These are phyloP conservation scores for Drosophila sp. DNA, from an alignment of 1,140 invertebrate genomes.

Conservation along the genomic window DNA sequence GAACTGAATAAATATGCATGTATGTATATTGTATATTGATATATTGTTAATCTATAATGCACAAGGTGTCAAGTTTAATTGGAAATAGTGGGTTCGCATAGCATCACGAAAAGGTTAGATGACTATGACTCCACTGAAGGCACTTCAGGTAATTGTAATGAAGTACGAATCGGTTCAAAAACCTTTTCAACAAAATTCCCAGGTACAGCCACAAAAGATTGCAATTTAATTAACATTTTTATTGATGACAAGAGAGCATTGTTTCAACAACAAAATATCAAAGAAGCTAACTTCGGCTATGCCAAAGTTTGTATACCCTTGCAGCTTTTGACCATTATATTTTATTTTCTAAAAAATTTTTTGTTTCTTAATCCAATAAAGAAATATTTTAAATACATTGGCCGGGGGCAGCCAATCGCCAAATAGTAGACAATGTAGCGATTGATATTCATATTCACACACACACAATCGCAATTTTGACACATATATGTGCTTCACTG, in stretches of 20 bases:
- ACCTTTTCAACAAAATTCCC: conserved; percentile 43
- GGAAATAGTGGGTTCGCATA: conserved; percentile 48
- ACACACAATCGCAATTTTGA: too few species aligned
- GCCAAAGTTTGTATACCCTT: too few species aligned
- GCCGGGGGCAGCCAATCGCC: too few species aligned
- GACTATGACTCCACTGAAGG: background rate
- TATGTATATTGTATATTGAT: conserved; percentile 1
- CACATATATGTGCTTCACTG: too few species aligned
- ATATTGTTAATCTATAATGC: conserved; percentile 32
- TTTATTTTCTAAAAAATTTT: too few species aligned
- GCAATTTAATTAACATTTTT: conserved; percentile 69
- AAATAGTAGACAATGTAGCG: too few species aligned
- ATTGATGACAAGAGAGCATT: conserved; percentile 56
- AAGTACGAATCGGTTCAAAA: conserved; percentile 54
- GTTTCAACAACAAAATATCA: conserved; percentile 10
- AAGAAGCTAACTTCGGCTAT: too few species aligned
- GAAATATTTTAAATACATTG: too few species aligned
- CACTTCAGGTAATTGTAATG: background rate
- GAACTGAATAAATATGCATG: conserved; percentile 44
- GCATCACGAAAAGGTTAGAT: conserved; percentile 34
- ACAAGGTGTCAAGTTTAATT: conserved; percentile 64
- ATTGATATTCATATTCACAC: too few species aligned
- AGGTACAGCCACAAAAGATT: conserved; percentile 35
- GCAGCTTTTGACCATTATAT: too few species aligned
- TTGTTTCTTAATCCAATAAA: too few species aligned